phyloP scores from a whole-genome alignment of 2,113 vertebrate genomes.

The Pteruthius melanotis region DNA sequence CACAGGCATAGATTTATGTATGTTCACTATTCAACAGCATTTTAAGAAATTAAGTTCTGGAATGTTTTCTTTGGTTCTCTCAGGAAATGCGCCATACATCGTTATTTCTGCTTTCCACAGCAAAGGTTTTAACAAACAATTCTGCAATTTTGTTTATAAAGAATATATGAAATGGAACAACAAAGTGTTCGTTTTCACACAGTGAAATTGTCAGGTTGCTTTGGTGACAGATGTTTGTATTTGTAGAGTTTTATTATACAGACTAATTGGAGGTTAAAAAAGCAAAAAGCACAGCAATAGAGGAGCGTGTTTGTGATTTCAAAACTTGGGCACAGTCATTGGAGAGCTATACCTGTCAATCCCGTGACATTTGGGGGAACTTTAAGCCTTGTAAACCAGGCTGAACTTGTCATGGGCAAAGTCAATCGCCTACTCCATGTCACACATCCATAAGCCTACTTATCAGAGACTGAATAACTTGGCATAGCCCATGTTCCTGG shows the following conservation, averaged over 20 bases:
- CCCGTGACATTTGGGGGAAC: background rate
- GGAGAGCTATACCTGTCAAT: background rate
- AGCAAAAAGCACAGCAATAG: background rate
- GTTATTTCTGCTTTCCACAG: background rate
- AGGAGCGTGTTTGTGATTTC: background rate
- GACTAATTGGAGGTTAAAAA: background rate
- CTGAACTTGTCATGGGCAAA: background rate
- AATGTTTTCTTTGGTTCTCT: background rate
- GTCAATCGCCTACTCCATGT: background rate
- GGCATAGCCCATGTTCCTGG: background rate
- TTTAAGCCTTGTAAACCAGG: background rate
- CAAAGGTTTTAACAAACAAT: background rate
- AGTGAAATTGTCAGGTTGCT: background rate
- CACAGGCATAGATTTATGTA: background rate
- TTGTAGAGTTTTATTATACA: background rate
- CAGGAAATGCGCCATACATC: background rate
- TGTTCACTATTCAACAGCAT: background rate
- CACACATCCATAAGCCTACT: background rate
- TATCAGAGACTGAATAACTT: background rate
- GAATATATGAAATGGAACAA: background rate
- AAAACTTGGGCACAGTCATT: background rate
- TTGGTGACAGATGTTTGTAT: background rate
- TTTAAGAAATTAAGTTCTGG: background rate
- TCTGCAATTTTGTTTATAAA: background rate
- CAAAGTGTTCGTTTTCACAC: background rate